These are phyloP conservation scores for Coryphaenoides rupestris DNA, from an alignment of 2,113 vertebrate genomes.

Conservation along the genomic window DNA sequence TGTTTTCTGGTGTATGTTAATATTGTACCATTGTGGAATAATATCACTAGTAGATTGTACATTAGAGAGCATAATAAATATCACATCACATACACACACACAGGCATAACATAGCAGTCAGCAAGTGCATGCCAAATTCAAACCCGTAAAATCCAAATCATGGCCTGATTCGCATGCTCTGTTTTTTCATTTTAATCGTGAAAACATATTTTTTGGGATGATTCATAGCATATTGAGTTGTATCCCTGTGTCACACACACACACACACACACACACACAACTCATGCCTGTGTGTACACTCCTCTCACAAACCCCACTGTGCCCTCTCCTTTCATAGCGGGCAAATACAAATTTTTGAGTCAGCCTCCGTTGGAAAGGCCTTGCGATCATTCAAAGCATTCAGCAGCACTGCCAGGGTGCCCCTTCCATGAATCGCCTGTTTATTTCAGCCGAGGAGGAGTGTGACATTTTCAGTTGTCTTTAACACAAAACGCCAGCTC, in stretches of 20 bases:
- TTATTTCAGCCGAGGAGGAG: slow-evolving; percentile 53
- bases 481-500: slow-evolving; percentile 53
- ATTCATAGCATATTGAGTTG: neutral
- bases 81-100: no score
- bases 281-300: slow-evolving; percentile 19
- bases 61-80: no score
- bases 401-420: slow-evolving; percentile 36
- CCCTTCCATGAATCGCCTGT: slow-evolving; percentile 63
- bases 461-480: slow-evolving; percentile 60
- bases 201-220: no score
- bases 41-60: no score
- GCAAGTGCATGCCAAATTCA: no score
- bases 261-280: slow-evolving; percentile 2
- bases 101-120: no score
- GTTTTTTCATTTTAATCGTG: no score
- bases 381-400: no score
- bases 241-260: neutral
- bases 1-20: no score
- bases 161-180: no score
- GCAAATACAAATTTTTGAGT: slow-evolving; percentile 56
- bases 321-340: slow-evolving; percentile 53
- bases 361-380: slow-evolving; percentile 41
- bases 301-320: slow-evolving; percentile 31
- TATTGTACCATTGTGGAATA: no score
- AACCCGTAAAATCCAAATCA: no score